phyloP scores from a whole-genome alignment of 1,140 invertebrate genomes.

The Trigoniulus corallinus region DNA sequence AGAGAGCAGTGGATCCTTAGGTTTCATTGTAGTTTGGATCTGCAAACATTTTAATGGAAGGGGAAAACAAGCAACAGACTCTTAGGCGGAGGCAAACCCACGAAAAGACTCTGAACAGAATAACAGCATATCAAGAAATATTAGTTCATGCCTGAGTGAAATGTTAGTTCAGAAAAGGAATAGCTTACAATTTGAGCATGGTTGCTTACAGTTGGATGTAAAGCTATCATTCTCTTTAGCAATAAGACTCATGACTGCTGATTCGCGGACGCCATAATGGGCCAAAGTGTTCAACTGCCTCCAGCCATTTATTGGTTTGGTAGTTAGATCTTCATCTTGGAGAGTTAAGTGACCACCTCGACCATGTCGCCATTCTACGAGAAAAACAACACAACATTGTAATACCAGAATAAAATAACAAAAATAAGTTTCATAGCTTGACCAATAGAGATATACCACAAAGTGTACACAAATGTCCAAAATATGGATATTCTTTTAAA shows the following conservation, averaged over 20 bases:
- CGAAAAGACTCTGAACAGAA: too few relatives aligned
- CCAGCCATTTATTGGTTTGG: conserved; percentile 73
- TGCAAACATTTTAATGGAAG: too few relatives aligned
- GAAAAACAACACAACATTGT: not conserved
- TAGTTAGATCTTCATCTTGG: conserved; percentile 83
- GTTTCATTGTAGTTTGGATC: too few relatives aligned
- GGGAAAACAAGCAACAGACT: too few relatives aligned
- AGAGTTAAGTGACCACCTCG: conserved; percentile 76
- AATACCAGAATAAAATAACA: not conserved
- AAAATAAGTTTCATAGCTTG: too few relatives aligned
- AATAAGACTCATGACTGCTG: conserved; percentile 84
- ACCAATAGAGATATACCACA: not conserved
- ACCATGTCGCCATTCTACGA: conserved; percentile 72
- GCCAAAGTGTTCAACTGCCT: conserved; percentile 77
- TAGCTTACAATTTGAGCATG: conserved; percentile 7
- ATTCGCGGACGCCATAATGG: conserved; percentile 85
- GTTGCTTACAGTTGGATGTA: conserved; percentile 13
- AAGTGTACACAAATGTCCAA: not conserved
- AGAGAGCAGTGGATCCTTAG: too few relatives aligned
- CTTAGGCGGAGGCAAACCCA: too few relatives aligned
- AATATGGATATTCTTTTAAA: too few relatives aligned
- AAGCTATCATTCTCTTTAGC: conserved; percentile 57
- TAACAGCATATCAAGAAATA: too few relatives aligned
- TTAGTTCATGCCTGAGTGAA: too few relatives aligned
- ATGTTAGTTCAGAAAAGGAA: too few relatives aligned